phyloP scores from a whole-genome alignment of 2,888 invertebrate species.

The Apamea anceps region DNA sequence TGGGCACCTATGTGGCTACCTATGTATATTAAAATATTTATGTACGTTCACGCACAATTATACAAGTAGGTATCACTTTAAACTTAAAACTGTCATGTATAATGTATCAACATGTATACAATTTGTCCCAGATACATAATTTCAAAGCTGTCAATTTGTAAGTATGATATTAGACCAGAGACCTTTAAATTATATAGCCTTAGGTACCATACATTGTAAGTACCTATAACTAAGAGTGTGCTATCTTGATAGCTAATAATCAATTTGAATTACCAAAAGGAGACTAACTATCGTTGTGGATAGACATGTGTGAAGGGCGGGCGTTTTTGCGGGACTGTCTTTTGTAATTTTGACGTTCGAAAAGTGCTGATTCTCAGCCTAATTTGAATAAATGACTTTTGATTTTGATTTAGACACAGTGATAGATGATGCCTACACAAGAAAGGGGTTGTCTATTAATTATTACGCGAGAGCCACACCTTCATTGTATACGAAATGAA shows the following conservation, averaged over 20 bases:
- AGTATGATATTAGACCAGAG: conserved; percentile 45
- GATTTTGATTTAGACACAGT: too few relatives aligned
- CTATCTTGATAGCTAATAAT: conserved; percentile 8
- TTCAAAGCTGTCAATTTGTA: conserved; percentile 48
- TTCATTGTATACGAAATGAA: conserved; percentile 13
- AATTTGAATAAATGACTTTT: too few relatives aligned
- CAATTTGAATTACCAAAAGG: not conserved
- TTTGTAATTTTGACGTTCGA: too few relatives aligned
- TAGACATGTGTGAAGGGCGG: too few relatives aligned
- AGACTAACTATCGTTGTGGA: not conserved
- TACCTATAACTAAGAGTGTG: not conserved
- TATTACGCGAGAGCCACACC: conserved; percentile 12
- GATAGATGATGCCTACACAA: not conserved
- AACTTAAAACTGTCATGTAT: conserved; percentile 58
- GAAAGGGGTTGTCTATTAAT: not conserved
- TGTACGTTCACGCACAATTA: conserved; percentile 27
- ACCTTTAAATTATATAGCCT: conserved; percentile 46
- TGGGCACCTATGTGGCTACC: not conserved
- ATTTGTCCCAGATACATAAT: conserved; percentile 61
- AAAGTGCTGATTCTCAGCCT: too few relatives aligned
- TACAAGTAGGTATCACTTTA: conserved; percentile 41
- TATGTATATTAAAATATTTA: conserved; percentile 21
- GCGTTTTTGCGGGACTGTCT: too few relatives aligned
- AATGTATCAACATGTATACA: conserved; percentile 58
- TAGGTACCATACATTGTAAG: conserved; percentile 3